Evolutionary conservation across 1,140 invertebrate genomes (phyloP).

Genomic region (Drosophila repletoides): DNA sequence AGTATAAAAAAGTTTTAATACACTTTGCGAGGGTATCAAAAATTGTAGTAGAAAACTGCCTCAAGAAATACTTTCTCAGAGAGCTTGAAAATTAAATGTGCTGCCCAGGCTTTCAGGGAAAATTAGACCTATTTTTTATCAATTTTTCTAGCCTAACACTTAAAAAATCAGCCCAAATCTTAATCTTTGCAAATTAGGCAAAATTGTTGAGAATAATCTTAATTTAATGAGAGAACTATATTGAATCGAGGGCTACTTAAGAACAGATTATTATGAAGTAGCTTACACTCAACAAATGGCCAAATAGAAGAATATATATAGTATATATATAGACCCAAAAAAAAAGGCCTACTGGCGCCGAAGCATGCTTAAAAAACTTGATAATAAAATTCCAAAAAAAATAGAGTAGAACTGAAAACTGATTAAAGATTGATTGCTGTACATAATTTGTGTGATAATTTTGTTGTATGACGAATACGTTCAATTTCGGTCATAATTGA

Average conservation of each 20-base stretch:
- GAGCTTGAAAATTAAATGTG: too few relatives aligned
- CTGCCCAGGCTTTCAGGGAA: too few relatives aligned
- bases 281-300: background rate
- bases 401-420: background rate
- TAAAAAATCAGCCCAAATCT: too few relatives aligned
- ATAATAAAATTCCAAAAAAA: background rate
- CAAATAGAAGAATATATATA: too few relatives aligned
- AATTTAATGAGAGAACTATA: background rate
- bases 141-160: too few relatives aligned
- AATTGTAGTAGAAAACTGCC: too few relatives aligned
- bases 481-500: conserved; percentile 30
- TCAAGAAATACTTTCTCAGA: too few relatives aligned
- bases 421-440: background rate
- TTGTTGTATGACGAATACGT: conserved; percentile 6
- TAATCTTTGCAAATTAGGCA: background rate
- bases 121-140: too few relatives aligned
- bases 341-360: too few relatives aligned
- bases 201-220: background rate
- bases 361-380: conserved; percentile 1
- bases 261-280: conserved; percentile 2
- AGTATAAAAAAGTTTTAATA: too few relatives aligned
- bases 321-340: too few relatives aligned
- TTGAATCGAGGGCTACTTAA: background rate
- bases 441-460: conserved; percentile 36
- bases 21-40: too few relatives aligned